These are phyloP conservation scores for Paraescarpia echinospica DNA, from an alignment of 1,140 invertebrate species.

Conservation along the genomic window DNA sequence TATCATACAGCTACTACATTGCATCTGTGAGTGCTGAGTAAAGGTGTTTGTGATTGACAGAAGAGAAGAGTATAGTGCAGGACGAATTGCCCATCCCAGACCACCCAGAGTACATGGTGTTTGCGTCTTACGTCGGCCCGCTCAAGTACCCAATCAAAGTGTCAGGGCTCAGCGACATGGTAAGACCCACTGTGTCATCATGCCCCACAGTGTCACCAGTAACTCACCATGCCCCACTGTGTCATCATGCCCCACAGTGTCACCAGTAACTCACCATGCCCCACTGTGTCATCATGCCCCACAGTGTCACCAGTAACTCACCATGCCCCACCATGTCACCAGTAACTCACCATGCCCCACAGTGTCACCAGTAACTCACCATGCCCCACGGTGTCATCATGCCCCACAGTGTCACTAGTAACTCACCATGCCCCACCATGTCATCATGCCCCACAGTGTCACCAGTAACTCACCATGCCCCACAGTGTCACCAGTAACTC, in stretches of 20 bases:
- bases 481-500: too few relatives aligned
- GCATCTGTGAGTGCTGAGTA: neutral
- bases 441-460: too few relatives aligned
- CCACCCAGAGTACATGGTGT: slow-evolving; percentile 55
- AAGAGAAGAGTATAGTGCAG: slow-evolving; percentile 40
- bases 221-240: too few relatives aligned
- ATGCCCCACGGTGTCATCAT: slow-evolving; percentile 16
- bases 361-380: slow-evolving; percentile 44
- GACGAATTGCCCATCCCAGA: slow-evolving; percentile 51
- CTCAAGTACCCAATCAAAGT: slow-evolving; percentile 53
- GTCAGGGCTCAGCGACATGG: slow-evolving; percentile 51
- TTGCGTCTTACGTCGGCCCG: slow-evolving; percentile 49
- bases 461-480: too few relatives aligned
- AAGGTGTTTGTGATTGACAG: slow-evolving; percentile 33
- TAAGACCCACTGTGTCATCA: slow-evolving; percentile 27
- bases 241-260: too few relatives aligned
- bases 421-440: too few relatives aligned
- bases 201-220: neutral
- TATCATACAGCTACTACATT: too few relatives aligned
- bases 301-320: too few relatives aligned
- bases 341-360: too few relatives aligned
- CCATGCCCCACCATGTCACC: too few relatives aligned
- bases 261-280: too few relatives aligned
- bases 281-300: too few relatives aligned
- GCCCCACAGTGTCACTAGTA: neutral